Conservation (phyloP, 2,888 invertebrate genomes). For the Drosophila paranaensis region DNA sequence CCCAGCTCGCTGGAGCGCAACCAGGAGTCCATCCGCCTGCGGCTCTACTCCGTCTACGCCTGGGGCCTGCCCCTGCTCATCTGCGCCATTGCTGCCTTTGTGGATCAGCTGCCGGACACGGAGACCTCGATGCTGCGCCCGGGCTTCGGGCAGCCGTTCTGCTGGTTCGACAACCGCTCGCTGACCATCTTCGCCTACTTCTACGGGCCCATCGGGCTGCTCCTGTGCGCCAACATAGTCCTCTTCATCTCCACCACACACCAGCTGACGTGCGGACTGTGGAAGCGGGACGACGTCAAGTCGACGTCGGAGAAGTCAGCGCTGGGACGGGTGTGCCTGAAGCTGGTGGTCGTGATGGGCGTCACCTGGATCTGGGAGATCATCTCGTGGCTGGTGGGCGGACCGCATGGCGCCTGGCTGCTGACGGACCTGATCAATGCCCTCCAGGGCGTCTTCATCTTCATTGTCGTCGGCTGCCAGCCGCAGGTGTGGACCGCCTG, state of each 20-base stretch:
- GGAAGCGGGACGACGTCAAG: conserved; percentile 95
- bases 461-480: conserved; percentile 95
- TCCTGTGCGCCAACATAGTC: conserved; percentile 91
- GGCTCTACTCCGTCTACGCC: conserved; percentile 93
- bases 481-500: conserved; percentile 91
- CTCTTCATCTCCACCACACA: conserved; percentile 93
- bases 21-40: conserved; percentile 92
- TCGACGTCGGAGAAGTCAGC: conserved; percentile 93
- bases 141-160: conserved; percentile 90
- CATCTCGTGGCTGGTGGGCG: conserved; percentile 93
- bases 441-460: conserved; percentile 94
- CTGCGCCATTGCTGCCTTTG: conserved; percentile 89
- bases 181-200: conserved; percentile 93
- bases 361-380: conserved; percentile 93
- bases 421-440: conserved; percentile 94
- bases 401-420: conserved; percentile 93
- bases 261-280: conserved; percentile 93
- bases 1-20: conserved; percentile 94
- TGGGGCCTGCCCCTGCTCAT: conserved; percentile 93
- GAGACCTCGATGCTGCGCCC: conserved; percentile 89
- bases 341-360: conserved; percentile 93
- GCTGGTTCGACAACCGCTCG: conserved; percentile 92
- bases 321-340: conserved; percentile 93
- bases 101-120: conserved; percentile 89
- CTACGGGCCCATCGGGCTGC: conserved; percentile 92